These are phyloP conservation scores for Pilophorus perplexus DNA, from an alignment of 2,888 invertebrate species.

Conservation along the genomic window DNA sequence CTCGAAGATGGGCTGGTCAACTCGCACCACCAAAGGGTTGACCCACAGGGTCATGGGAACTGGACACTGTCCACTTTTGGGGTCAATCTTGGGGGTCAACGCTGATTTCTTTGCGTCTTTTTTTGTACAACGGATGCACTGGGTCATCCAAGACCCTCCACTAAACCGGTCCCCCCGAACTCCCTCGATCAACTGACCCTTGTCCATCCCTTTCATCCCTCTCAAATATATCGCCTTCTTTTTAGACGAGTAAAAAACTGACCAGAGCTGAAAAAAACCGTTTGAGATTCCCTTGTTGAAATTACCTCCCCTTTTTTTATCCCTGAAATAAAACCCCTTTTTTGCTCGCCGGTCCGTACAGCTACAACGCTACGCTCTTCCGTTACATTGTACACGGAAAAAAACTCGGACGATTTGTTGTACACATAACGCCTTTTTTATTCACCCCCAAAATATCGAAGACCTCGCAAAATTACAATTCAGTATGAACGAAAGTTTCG, in stretches of 20 bases:
- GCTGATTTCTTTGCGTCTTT: background rate
- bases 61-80: conserved; percentile 22
- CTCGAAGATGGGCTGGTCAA: background rate
- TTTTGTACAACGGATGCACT: conserved; percentile 5
- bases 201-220: conserved; percentile 2
- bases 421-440: too few relatives aligned
- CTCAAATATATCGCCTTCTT: background rate
- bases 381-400: too few relatives aligned
- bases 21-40: background rate
- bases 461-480: too few relatives aligned
- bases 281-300: background rate
- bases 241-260: background rate
- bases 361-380: too few relatives aligned
- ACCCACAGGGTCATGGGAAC: conserved; percentile 21
- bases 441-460: too few relatives aligned
- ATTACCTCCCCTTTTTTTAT: too few relatives aligned
- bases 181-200: background rate
- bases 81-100: background rate
- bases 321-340: too few relatives aligned
- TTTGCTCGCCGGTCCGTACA: too few relatives aligned
- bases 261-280: background rate
- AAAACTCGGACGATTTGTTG: too few relatives aligned
- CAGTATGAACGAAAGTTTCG: too few relatives aligned
- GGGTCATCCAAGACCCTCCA: background rate
- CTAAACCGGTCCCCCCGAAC: conserved; percentile 1